Base-by-base conservation (phyloP, 23 tunicate species). In the Ciona savignyi region DNA sequence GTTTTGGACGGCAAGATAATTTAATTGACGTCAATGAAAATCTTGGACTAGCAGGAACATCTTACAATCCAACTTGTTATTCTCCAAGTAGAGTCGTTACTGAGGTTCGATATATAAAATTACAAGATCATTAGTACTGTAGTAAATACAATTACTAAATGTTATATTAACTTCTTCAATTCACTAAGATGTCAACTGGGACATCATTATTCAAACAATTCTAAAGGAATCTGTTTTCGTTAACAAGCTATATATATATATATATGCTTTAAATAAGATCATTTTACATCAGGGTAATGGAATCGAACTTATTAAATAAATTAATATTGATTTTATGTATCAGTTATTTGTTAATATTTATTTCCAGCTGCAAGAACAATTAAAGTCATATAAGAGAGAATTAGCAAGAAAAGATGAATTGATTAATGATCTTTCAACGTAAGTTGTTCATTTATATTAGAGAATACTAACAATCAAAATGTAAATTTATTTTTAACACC, bases 321-420 rank as follows among this genome's bases (percentile, higher is more conserved):
- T n/a, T n/a, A n/a, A n/a, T n/a, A n/a, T n/a, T n/a, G n/a, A n/a
- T n/a, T n/a, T n/a, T n/a, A n/a, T n/a, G n/a, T n/a, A n/a, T n/a
- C n/a, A n/a, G n/a, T n/a, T n/a, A n/a, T n/a, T n/a, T n/a, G n/a
- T n/a, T n/a, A n/a, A n/a, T n/a, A n/a, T n/a, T n/a, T n/a, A n/a
- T 63, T 68, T 71, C 2, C 73, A 88, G 96, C 84, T 88, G 15
- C 88, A 88, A 72, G 96, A 83, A 77, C 86, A 88, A 77, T 34
- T 88, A 4, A 82, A 78, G 61, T 77, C 96, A 11, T 88, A 88
- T 75, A 88, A 68, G 35, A 51, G 83, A 34, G 96, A 88, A 42
- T 76, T 88, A 4, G 83, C 80, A 11, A 82, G 77, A 73, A 88
- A 88, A 73, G 96, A 88, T 73, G 96, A 78, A 69, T 49, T 88